Percentiles rank a stretch among this genome's conserved stretches.
Evolutionary conservation across 2,888 invertebrate species (phyloP).

Genomic region (Leptopilina drosophilae): DNA sequence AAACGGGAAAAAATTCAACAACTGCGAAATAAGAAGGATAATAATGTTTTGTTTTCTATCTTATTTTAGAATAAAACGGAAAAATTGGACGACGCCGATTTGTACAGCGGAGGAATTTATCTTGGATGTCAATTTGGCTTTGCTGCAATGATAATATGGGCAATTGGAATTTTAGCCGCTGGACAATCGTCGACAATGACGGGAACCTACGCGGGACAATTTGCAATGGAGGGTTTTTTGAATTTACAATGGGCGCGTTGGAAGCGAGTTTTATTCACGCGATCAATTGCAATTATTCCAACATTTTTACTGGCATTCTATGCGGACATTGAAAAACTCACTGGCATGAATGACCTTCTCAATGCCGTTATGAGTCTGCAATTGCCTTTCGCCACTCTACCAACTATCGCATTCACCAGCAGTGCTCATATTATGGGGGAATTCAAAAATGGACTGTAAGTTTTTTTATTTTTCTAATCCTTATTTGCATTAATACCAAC

Average conservation of each 20-base stretch:
- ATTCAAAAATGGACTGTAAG: constrained; percentile 88
- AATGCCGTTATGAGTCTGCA: constrained; percentile 93
- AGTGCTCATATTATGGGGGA: constrained; percentile 89
- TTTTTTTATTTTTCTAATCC: constrained; percentile 14
- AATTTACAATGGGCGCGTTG: constrained; percentile 91
- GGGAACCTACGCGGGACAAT: constrained; percentile 90
- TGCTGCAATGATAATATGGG: constrained; percentile 91
- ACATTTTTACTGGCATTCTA: constrained; percentile 86
- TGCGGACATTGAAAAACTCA: constrained; percentile 83
- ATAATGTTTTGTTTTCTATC: too few relatives aligned
- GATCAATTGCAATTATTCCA: constrained; percentile 88
- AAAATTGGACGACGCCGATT: constrained; percentile 80
- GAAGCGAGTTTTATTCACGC: constrained; percentile 90
- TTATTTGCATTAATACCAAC: too few relatives aligned
- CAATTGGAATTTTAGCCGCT: constrained; percentile 88
- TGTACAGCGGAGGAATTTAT: constrained; percentile 86
- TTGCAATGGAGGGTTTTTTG: constrained; percentile 93
- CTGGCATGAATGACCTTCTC: constrained; percentile 89
- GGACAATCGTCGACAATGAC: constrained; percentile 93
- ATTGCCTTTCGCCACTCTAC: constrained; percentile 91
- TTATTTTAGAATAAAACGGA: constrained; percentile 40
- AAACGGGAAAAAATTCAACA: constrained; percentile 55
- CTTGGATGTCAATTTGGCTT: constrained; percentile 87
- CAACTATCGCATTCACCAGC: constrained; percentile 91
- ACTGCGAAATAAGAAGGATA: too few relatives aligned